Base-by-base conservation (phyloP, 2,888 invertebrate species). In the Coronaproctus castanopsis region DNA sequence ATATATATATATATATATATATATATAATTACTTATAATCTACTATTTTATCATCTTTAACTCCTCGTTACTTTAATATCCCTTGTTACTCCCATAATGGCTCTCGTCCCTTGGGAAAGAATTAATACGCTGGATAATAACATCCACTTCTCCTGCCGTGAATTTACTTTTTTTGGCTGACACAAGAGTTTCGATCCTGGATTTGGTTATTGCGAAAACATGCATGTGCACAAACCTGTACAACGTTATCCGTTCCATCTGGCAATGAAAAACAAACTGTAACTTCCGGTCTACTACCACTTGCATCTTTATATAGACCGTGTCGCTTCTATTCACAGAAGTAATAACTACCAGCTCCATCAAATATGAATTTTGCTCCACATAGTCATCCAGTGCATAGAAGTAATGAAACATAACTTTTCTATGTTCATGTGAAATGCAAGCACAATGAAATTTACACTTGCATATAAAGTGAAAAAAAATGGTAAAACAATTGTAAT, bases 261-360 rank as follows among this genome's bases (percentile, higher is more conserved):
- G 65, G 63, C 22, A 65, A 54, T 49, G 62, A 63, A 56, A 61
- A 65, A 52, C 52, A 59, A 52, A 64, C 61, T 24, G 63, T 62
- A 24, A 54, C 58, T 59, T 64, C 63, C 48, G 62, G 21, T 21
- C 64, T 61, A 55, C 65, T 66, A 49, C 52, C 61, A 20, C 19
- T 57, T 53, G 59, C 55, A 49, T 57, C 51, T 24, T 61, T 57
- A 49, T 59, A 57, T 23, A 23, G 52, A 48, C 60, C 60, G 57
- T 60, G 53, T 49, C 58, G 54, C 57, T 23, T 50, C 59, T 55
- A 54, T 62, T 57, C 49, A 59, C 56, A 21, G 55, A 51, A 55
- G 24, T 23, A 20, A 61, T 58, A 51, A 21, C 51, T 23, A 61
- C 55, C 19, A 56, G 48, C 19, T 55, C 55, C 57, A 61, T 58